These are phyloP conservation scores for Spheniscus humboldti DNA, from an alignment of 2,797 vertebrate species.

Conservation along the genomic window DNA sequence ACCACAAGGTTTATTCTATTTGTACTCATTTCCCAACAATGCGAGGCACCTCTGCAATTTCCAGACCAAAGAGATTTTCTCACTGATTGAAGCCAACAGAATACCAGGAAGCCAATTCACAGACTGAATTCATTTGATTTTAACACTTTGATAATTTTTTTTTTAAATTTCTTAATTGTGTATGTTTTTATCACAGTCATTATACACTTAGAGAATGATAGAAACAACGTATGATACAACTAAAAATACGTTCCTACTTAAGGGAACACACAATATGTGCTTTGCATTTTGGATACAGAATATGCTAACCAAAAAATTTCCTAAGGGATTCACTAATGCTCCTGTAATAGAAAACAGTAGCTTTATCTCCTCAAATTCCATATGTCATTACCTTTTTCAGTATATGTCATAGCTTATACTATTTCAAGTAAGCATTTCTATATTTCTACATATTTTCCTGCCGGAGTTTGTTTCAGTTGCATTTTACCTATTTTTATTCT, in stretches of 20 bases:
- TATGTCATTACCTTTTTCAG: background rate
- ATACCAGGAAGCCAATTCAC: background rate
- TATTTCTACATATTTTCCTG: background rate
- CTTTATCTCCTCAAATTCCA: background rate
- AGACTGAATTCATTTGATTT: background rate
- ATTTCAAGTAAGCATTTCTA: background rate
- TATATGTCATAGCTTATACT: background rate
- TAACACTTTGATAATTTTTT: background rate
- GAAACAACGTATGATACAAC: background rate
- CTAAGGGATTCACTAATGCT: background rate
- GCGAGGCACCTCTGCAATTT: background rate
- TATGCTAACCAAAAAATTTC: background rate
- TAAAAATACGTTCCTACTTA: background rate
- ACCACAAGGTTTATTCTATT: background rate
- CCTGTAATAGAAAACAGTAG: background rate
- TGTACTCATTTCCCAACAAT: background rate
- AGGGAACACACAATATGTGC: background rate
- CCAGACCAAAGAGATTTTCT: background rate
- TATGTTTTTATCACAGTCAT: background rate
- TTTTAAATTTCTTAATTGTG: rapidly evolving
- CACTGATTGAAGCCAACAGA: background rate
- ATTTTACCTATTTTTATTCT: background rate
- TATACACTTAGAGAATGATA: background rate
- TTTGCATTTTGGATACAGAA: background rate
- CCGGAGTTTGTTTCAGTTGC: background rate